Evolutionary conservation across 2,888 invertebrate genomes (phyloP).

Genomic region (Drosophila algonquin): DNA sequence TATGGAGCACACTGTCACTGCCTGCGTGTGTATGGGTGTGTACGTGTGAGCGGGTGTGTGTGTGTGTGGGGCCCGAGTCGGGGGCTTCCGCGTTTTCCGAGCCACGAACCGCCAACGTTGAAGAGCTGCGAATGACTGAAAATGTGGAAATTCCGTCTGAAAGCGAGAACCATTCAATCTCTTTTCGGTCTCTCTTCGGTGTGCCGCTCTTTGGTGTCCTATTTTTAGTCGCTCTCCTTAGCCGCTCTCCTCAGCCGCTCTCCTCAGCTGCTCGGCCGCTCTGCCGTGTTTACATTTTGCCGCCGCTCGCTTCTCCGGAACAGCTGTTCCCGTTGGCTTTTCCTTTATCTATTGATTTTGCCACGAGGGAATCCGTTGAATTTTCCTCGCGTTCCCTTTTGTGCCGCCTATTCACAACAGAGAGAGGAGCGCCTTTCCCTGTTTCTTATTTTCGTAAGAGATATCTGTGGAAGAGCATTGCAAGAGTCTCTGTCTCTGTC

Average conservation of each 20-base stretch:
- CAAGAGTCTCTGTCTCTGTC: background rate
- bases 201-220: slow-evolving; percentile 36
- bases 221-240: slow-evolving; percentile 38
- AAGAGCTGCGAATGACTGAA: slow-evolving; percentile 80
- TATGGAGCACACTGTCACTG: slow-evolving; percentile 66
- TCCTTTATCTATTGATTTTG: slow-evolving; percentile 65
- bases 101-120: slow-evolving; percentile 70
- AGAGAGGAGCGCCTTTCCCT: slow-evolving; percentile 25
- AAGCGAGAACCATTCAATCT: slow-evolving; percentile 1
- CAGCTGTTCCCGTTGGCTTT: slow-evolving; percentile 39
- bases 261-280: slow-evolving; percentile 8
- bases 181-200: background rate
- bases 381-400: slow-evolving; percentile 52
- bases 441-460: slow-evolving; percentile 10
- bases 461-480: slow-evolving; percentile 8
- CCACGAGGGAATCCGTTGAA: slow-evolving; percentile 51
- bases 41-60: slow-evolving; percentile 23
- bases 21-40: slow-evolving; percentile 16
- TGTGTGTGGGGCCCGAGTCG: slow-evolving; percentile 32
- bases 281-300: slow-evolving; percentile 60
- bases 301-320: slow-evolving; percentile 24
- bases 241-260: slow-evolving; percentile 14
- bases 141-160: slow-evolving; percentile 43
- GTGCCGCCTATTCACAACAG: slow-evolving; percentile 69
- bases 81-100: slow-evolving; percentile 46